Base-by-base conservation (phyloP, 2,888 invertebrate species). In the Cybosia mesomella region DNA sequence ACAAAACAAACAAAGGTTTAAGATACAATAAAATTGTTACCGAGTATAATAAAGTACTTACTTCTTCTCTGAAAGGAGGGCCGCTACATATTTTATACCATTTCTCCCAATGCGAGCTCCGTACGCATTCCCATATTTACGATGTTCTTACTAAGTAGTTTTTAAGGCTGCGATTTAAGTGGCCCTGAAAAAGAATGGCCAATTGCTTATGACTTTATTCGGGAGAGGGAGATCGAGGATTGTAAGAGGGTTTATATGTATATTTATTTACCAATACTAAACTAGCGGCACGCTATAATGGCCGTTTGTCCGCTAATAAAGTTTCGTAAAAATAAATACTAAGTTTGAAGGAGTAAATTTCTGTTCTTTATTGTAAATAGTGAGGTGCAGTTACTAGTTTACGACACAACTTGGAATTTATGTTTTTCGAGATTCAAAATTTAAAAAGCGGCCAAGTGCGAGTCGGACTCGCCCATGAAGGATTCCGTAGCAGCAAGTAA, bases 1-100 rank as follows among this genome's bases (percentile, higher is more conserved):
- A 74, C 53, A 71, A 77, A 79, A 72, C 69, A 67, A 75, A 71
- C 67, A 67, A 24, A 49, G 28, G n/a, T 67, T 68, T 54, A 69
- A 75, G 65, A 63, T 71, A 68, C 72, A 55, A 77, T 79, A 67
- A 75, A 73, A 70, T 70, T 62, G 70, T 69, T 66, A 61, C 70
- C 66, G 59, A 73, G 60, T 64, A 67, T 75, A 79, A 79, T 79
- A 79, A 75, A 79, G 68, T 68, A 75, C 68, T 62, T 64, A 68
- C 65, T 66, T 69, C 54, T 64, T 58, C 73, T 68, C 62, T 58
- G 53, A 28, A 58, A 32, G 72, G 68, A 67, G 66, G 71, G 72
- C 62, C 63, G 65, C 69, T 79, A 75, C 77, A 79, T 79, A 79
- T 79, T 79, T 79, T 74, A 79, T 79, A 66, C 74, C 54, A 61